phyloP scores from a whole-genome alignment of 1,140 invertebrate species.

The Mizuhopecten yessoensis region DNA sequence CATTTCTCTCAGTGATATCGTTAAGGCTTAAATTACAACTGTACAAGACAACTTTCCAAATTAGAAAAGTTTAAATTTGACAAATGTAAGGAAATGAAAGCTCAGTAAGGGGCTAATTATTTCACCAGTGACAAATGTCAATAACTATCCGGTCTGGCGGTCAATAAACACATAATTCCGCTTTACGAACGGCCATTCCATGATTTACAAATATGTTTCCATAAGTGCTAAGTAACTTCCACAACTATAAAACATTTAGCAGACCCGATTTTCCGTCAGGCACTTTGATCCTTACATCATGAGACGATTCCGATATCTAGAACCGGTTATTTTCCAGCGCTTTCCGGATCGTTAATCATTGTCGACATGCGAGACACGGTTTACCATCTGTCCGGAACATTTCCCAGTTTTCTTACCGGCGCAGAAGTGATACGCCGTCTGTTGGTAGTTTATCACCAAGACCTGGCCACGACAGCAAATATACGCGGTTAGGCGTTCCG shows the following conservation, averaged over 20 bases:
- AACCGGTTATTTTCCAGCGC: conserved; percentile 12
- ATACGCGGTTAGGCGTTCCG: neutral
- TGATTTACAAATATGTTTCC: conserved; percentile 2
- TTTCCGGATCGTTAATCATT: conserved; percentile 34
- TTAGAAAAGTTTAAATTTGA: too few species aligned
- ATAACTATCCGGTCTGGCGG: neutral
- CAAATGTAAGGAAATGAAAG: too few species aligned
- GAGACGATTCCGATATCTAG: neutral
- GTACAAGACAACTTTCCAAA: too few species aligned
- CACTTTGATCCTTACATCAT: conserved; percentile 38
- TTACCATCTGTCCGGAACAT: conserved; percentile 14
- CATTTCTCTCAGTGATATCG: too few species aligned
- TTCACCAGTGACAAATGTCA: neutral
- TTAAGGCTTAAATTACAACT: too few species aligned
- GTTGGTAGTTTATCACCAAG: neutral
- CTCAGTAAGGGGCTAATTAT: neutral
- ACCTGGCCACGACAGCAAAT: neutral
- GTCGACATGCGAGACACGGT: neutral
- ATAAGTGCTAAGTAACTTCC: neutral
- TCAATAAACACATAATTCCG: neutral
- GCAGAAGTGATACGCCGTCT: neutral
- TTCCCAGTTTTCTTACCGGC: neutral
- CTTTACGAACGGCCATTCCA: neutral
- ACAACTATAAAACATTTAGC: conserved; percentile 8
- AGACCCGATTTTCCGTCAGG: neutral